Base-by-base conservation (phyloP, 2,888 invertebrate species). In the Netelia virgata region DNA sequence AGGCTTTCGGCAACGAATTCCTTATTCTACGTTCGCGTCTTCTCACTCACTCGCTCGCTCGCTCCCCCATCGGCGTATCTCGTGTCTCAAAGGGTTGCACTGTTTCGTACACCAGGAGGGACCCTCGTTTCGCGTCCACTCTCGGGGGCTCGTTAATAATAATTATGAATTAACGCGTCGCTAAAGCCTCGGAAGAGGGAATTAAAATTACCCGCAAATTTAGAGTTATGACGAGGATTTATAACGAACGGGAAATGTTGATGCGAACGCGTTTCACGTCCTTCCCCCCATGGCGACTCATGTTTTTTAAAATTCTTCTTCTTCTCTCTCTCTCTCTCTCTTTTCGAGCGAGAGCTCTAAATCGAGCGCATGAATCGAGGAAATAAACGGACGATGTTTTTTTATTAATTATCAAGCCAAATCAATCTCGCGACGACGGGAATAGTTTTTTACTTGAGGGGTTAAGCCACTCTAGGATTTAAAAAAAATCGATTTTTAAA, bases 191-290 rank as follows among this genome's bases (percentile, higher is more conserved):
- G 82, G 87, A 79, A 73, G 89, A 75, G 89, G 89, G 92, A 91
- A 92, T 92, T 91, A 91, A 92, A 93, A 93, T 91, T 90, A 90
- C 89, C 36, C 90, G 88, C 90, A 92, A 92, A 92, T 89, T 87
- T 91, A 89, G 90, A 92, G 90, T 91, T 91, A 91, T 88, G 92
- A 91, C 89, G 91, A 90, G 92, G 90, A 92, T 92, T 92, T 92
- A 92, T 90, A 88, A 88, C 88, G 86, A 79, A 73, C 81, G 76
- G 73, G 70, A 28, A 43, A 70, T 72, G 70, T 72, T 23, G 63
- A 23, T 41, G 41, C 36, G 68, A 74, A 78, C 70, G 77, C 78
- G 53, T 84, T 83, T 61, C 74, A 69, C 47, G 64, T 78, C 64
- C 47, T 50, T 59, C 28, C 47, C 6, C 61, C 78, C 20, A 66